Base-by-base conservation (phyloP, 2,113 vertebrate genomes). In the Gallinago jamesoni region DNA sequence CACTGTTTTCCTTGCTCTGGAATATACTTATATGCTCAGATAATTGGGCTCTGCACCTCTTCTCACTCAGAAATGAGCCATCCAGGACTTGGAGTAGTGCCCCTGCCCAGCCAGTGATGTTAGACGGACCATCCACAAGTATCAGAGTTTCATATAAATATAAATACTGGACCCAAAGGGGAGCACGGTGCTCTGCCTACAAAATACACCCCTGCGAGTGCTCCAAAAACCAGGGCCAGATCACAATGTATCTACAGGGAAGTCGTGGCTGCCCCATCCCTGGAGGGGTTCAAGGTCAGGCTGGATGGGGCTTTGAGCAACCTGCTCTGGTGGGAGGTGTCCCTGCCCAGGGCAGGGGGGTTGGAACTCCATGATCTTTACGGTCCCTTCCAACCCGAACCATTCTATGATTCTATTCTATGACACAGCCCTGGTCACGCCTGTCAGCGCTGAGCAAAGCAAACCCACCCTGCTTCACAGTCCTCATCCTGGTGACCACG, bases 401-500 rank as follows among this genome's bases (percentile, higher is more conserved):
- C 14, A 43, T 43, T 16, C 41, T 43, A 15, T 43, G 41, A 43
- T 43, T 43, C 41, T 43, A 43, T 43, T 43, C 41, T 43, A 43
- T 75, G 31, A 27, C 47, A 10, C 1, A 60, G 37, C 45, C 67
- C 67, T 23, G 30, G 47, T 31, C 68, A 48, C 0, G 9, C 48
- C n/a, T 30, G n/a, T 20, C 63, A 28, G 56, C 10, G 77, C 16
- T 0, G 19, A 66, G 63, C n/a, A 22, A 33, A 64, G 41, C n/a
- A 56, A 48, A 24, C 10, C 47, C 6, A 6, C 7, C 7, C 22
- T 3, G 3, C 56, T 50, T 37, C 48, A 43, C 13, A 21, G 56
- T 20, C 41, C 69, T 35, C 6, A 0, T 73, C 53, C 67, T 45
- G 37, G 55, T 2, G 3, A 24, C 25, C 4, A 0, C 1, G 0